Conservation (phyloP, 2,888 invertebrate genomes). For the Lepetodrilus schrolli region DNA sequence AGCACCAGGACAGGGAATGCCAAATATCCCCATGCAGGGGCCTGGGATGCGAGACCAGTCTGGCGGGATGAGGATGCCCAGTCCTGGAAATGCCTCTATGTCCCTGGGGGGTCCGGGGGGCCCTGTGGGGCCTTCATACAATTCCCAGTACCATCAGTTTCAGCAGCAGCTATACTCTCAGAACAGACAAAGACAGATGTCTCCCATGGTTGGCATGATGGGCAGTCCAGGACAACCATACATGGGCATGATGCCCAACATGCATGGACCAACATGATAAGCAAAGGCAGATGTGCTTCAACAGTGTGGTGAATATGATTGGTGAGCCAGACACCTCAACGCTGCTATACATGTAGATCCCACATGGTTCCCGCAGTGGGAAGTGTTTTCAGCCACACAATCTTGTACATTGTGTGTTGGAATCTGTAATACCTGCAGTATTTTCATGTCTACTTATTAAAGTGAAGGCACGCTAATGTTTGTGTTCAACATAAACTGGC, state of each 20-base stretch:
- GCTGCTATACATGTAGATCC: neutral
- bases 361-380: neutral
- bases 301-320: neutral
- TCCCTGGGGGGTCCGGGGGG: conserved; percentile 32
- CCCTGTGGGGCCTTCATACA: conserved; percentile 29
- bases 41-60: conserved; percentile 48
- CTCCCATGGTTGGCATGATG: conserved; percentile 61
- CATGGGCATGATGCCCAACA: conserved; percentile 60
- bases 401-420: neutral
- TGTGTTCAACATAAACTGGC: neutral
- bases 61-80: conserved; percentile 55
- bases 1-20: conserved; percentile 50
- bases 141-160: conserved; percentile 70
- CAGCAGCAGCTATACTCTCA: conserved; percentile 72
- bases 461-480: conserved; percentile 9
- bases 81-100: conserved; percentile 46
- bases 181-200: conserved; percentile 62
- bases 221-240: conserved; percentile 46
- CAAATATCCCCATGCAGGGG: conserved; percentile 42
- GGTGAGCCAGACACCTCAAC: neutral
- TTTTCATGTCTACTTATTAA: conserved; percentile 14
- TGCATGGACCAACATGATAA: conserved; percentile 34
- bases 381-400: neutral
- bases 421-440: too few relatives aligned
- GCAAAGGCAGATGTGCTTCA: too few relatives aligned